Conservation (phyloP, 2,888 invertebrate species). For the Xestobium rufovillosum region DNA sequence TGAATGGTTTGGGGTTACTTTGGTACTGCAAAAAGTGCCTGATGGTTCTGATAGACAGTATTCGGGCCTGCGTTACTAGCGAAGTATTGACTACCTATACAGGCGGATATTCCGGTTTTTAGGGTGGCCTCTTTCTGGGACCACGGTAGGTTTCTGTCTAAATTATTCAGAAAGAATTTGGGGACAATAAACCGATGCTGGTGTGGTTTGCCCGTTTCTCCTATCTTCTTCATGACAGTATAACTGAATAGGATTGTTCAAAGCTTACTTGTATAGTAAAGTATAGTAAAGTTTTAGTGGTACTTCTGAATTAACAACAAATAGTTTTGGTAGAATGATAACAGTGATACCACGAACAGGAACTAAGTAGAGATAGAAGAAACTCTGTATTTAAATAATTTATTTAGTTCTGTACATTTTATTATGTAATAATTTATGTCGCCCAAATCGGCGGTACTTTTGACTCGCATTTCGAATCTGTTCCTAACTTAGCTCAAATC, state of each 20-base stretch:
- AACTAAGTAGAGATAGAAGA: too few relatives aligned
- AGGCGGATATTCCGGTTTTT: conserved; percentile 18
- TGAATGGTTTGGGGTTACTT: conserved; percentile 32
- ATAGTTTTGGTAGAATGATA: too few relatives aligned
- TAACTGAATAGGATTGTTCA: conserved; percentile 44
- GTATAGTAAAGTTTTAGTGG: too few relatives aligned
- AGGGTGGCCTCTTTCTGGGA: conserved; percentile 21
- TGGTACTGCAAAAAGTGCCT: conserved; percentile 47
- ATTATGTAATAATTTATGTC: too few relatives aligned
- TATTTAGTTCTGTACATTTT: too few relatives aligned
- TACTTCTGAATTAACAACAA: too few relatives aligned
- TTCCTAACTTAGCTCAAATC: too few relatives aligned
- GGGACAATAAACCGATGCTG: conserved; percentile 20
- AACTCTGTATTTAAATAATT: too few relatives aligned
- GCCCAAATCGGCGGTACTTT: too few relatives aligned
- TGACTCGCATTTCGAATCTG: too few relatives aligned
- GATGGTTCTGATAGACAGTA: conserved; percentile 29
- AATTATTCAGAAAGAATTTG: conserved; percentile 15
- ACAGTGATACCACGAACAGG: too few relatives aligned
- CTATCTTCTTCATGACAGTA: conserved; percentile 58
- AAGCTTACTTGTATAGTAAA: conserved; percentile 49
- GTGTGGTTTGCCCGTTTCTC: conserved; percentile 26
- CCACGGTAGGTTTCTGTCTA: conserved; percentile 21
- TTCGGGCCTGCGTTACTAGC: conserved; percentile 31
- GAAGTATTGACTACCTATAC: conserved; percentile 32